Evolutionary conservation across 2,888 invertebrate genomes (phyloP).

Genomic region (Nymphalis polychloros): DNA sequence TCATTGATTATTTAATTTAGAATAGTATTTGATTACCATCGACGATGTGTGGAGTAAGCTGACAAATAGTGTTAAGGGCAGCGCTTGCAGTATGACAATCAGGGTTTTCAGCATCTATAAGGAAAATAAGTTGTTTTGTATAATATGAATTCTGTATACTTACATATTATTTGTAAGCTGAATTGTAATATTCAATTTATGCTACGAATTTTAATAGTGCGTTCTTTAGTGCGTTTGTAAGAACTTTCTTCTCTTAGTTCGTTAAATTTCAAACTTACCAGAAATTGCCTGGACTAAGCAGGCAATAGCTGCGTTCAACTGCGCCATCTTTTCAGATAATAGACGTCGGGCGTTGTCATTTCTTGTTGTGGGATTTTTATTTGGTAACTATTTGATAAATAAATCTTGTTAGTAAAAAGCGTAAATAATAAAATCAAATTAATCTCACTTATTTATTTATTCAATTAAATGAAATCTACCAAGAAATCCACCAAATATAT

Average conservation of each 20-base stretch:
- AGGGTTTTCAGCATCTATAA: slow-evolving; percentile 50
- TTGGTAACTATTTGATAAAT: background rate
- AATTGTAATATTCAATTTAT: background rate
- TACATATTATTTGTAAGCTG: too few species aligned
- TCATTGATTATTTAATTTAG: background rate
- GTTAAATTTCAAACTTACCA: slow-evolving; percentile 41
- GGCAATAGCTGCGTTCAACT: slow-evolving; percentile 57
- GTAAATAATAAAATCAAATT: too few species aligned
- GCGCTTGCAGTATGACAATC: slow-evolving; percentile 53
- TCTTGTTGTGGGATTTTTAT: background rate
- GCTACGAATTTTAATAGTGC: background rate
- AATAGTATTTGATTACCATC: slow-evolving; percentile 47
- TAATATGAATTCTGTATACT: background rate
- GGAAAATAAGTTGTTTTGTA: background rate
- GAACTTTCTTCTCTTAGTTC: background rate
- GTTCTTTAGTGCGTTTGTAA: background rate
- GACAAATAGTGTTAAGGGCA: slow-evolving; percentile 51
- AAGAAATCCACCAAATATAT: too few species aligned
- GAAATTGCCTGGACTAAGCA: slow-evolving; percentile 50
- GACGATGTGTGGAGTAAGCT: slow-evolving; percentile 53
- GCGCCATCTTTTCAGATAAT: slow-evolving; percentile 48
- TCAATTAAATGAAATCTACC: too few species aligned
- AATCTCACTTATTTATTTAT: too few species aligned
- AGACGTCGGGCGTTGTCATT: slow-evolving; percentile 1
- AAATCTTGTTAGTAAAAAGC: slow-evolving; percentile 11